A percentile compares a stretch with the other conserved stretches of the same genome.
These are phyloP conservation scores for Apamea epomidion DNA, from an alignment of 2,888 invertebrate species.

Conservation along the genomic window DNA sequence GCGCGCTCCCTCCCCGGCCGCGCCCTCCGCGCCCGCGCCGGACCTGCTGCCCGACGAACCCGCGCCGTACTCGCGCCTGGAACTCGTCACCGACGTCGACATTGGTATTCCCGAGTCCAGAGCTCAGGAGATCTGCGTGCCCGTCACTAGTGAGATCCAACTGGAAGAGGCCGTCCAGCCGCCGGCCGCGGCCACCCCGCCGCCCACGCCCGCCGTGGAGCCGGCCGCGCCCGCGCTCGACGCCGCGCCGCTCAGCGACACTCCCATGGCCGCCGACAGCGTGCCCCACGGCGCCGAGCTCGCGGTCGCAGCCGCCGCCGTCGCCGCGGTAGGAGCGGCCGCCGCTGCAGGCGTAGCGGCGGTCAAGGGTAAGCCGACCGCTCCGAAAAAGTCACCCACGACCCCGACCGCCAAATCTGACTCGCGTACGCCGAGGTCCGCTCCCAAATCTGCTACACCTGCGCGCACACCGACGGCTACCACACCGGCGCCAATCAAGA, in stretches of 20 bases:
- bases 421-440: constrained; percentile 68
- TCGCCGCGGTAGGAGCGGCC: constrained; percentile 69
- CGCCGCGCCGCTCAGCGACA: constrained; percentile 67
- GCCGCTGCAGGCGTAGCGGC: constrained; percentile 68
- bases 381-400: constrained; percentile 73
- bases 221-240: constrained; percentile 64
- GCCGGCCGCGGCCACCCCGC: constrained; percentile 71
- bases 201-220: constrained; percentile 72
- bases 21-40: constrained; percentile 76
- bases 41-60: constrained; percentile 82
- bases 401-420: constrained; percentile 73
- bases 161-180: constrained; percentile 78
- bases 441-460: constrained; percentile 72
- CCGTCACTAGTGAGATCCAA: constrained; percentile 83
- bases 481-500: constrained; percentile 68
- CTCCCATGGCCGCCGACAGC: constrained; percentile 70
- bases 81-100: constrained; percentile 85
- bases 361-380: constrained; percentile 64
- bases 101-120: constrained; percentile 84
- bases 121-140: constrained; percentile 88
- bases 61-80: constrained; percentile 69
- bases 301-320: constrained; percentile 69
- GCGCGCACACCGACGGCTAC: constrained; percentile 71
- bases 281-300: constrained; percentile 30
- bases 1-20: constrained; percentile 72